Conservation (phyloP, 1,140 invertebrate genomes). For the Sinonovacula constricta region DNA sequence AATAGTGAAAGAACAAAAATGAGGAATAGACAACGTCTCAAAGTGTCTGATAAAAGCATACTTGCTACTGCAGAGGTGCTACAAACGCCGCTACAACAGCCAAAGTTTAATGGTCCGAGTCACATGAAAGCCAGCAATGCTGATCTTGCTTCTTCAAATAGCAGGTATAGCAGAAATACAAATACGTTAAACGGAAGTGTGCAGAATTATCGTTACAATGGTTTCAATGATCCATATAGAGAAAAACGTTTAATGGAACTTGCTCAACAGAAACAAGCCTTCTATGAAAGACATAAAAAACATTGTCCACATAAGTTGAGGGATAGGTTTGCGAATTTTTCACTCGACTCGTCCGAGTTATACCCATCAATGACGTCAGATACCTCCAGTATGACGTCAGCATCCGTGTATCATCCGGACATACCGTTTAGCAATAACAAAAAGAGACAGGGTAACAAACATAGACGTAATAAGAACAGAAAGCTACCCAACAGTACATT, state of each 20-base stretch:
- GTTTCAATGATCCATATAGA: slow-evolving; percentile 47
- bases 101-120: no score
- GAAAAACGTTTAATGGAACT: no score
- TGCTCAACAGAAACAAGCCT: no score
- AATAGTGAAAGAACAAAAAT: no score
- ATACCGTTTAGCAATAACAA: slow-evolving; percentile 17
- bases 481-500: slow-evolving; percentile 5
- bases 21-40: no score
- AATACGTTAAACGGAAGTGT: slow-evolving; percentile 34
- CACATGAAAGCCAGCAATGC: slow-evolving; percentile 9
- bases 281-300: no score
- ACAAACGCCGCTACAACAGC: no score
- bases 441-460: slow-evolving; percentile 9
- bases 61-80: no score
- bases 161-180: slow-evolving; percentile 44
- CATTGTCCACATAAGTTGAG: no score
- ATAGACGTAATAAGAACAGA: neutral
- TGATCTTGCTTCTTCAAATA: slow-evolving; percentile 30
- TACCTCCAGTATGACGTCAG: slow-evolving; percentile 41
- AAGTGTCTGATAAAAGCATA: no score
- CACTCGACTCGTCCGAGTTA: slow-evolving; percentile 43
- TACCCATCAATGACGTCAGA: slow-evolving; percentile 46
- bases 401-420: no score
- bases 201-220: slow-evolving; percentile 36
- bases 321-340: no score